Evolutionary conservation across 2,888 invertebrate genomes (phyloP), one percentile per base, ranked within the genome.

Genomic region (Ormyrus pomaceus): DNA sequence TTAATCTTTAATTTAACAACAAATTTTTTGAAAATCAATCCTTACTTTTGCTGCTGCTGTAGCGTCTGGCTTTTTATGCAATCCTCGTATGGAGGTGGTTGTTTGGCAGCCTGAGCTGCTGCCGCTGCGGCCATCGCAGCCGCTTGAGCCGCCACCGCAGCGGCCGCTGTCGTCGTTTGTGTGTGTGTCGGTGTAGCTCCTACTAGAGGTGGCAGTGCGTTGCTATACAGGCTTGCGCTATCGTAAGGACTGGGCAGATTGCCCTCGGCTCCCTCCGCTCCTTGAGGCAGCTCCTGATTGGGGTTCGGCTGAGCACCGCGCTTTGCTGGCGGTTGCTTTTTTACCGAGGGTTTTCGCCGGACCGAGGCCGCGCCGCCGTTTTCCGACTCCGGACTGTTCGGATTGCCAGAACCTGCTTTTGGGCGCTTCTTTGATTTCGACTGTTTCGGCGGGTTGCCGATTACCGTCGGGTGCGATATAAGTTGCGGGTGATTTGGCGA

Each of bases 11-110:
- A n/a, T 7, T 65, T 56, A 61, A 2, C 34, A 61, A 6, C 34
- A 46, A n/a, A 46, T 0, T 45, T 4, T 34, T 53, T 62, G 7
- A 11, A 13, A 11, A 46, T 62, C 8, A 53, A 34, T 8, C 4
- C 66, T 13, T 73, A 82, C 82, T 78, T 79, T 45, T 80, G 82
- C 53, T 85, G 84, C 88, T 94, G 94, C 91, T 86, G 58, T 11
- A 95, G 92, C 85, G 94, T 92, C 87, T 95, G 94, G 82, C 93
- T 94, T 93, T 97, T 97, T 91, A 96, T 95, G 89, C 96, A 96
- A 91, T 97, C 97, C 90, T 97, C 96, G 92, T 97, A 97, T 88
- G 96, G 95, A 82, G 97, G 97, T 83, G 96, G 97, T 90, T 96
- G 96, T 89, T 96, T 96, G 91, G 93, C 86, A 2, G 80, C 78